These are phyloP conservation scores for Mesochorus sp. DNA, from an alignment of 2,888 invertebrate genomes.

Conservation along the genomic window DNA sequence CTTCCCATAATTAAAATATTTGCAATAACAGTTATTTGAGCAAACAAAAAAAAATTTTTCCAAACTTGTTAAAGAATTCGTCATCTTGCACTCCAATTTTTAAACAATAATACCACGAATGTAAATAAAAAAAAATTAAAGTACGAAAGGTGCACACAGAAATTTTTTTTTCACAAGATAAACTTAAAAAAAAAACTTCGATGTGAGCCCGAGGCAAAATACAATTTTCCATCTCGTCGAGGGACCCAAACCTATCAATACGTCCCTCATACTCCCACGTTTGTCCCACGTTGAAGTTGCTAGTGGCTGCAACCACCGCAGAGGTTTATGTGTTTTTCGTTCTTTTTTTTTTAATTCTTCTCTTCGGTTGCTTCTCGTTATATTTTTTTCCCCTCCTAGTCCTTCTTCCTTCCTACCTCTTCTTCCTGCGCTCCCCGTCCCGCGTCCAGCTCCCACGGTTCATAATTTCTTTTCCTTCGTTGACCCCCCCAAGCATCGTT, in stretches of 20 bases:
- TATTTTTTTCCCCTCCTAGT: conserved; percentile 32
- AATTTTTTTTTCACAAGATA: too few species aligned
- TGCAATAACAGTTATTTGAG: too few species aligned
- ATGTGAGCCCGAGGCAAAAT: conserved; percentile 53
- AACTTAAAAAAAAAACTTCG: conserved; percentile 21
- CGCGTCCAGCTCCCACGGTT: conserved; percentile 38
- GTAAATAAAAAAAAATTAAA: too few species aligned
- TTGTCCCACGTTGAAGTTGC: conserved; percentile 33
- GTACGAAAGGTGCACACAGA: too few species aligned
- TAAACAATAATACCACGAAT: too few species aligned
- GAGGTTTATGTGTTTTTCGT: conserved; percentile 26
- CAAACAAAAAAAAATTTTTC: too few species aligned
- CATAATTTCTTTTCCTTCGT: conserved; percentile 61
- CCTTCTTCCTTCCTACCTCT: conserved; percentile 23
- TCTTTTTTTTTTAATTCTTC: too few species aligned
- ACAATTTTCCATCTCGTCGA: conserved; percentile 36
- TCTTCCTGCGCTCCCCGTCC: conserved; percentile 5
- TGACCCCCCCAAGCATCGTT: conserved; percentile 64
- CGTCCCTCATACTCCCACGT: background rate
- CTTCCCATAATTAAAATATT: too few species aligned
- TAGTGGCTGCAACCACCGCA: conserved; percentile 24
- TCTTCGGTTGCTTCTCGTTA: too few species aligned
- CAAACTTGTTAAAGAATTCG: too few species aligned
- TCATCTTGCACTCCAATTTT: too few species aligned
- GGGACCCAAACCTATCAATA: conserved; percentile 17